Conservation (phyloP, 2,113 vertebrate genomes). For the Microcebus jonahi region DNA sequence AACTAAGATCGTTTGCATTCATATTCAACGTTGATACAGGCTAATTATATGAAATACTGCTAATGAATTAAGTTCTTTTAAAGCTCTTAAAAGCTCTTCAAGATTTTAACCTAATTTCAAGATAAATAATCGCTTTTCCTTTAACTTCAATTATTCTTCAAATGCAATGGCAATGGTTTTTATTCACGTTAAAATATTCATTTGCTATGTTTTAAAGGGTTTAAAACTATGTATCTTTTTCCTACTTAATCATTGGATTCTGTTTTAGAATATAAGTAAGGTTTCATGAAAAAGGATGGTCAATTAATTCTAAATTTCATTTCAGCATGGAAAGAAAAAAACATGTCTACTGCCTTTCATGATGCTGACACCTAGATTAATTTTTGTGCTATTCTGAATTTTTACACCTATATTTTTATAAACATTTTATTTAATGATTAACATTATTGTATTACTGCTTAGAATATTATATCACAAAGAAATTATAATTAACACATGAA, state of each 20-base stretch:
- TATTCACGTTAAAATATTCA: neutral
- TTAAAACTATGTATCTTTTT: neutral
- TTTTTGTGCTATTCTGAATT: neutral
- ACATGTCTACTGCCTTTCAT: neutral
- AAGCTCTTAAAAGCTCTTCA: neutral
- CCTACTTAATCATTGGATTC: neutral
- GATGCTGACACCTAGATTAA: neutral
- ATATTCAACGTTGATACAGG: neutral
- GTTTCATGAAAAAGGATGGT: neutral
- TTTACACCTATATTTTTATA: neutral
- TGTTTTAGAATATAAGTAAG: neutral
- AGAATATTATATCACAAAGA: neutral
- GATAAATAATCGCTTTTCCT: neutral
- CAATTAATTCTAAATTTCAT: neutral
- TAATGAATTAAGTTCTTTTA: neutral
- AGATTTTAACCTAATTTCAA: slow-evolving; percentile 7
- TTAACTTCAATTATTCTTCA: slow-evolving; percentile 5
- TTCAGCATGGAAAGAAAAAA: slow-evolving; percentile 8
- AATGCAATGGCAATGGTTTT: neutral
- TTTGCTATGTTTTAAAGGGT: neutral
- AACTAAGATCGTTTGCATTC: neutral
- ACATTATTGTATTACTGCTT: neutral
- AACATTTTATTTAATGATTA: slow-evolving; percentile 17
- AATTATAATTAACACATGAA: neutral
- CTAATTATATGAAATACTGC: neutral